phyloP scores from a whole-genome alignment of 2,888 invertebrate genomes.

The Calliphora vomitoria region DNA sequence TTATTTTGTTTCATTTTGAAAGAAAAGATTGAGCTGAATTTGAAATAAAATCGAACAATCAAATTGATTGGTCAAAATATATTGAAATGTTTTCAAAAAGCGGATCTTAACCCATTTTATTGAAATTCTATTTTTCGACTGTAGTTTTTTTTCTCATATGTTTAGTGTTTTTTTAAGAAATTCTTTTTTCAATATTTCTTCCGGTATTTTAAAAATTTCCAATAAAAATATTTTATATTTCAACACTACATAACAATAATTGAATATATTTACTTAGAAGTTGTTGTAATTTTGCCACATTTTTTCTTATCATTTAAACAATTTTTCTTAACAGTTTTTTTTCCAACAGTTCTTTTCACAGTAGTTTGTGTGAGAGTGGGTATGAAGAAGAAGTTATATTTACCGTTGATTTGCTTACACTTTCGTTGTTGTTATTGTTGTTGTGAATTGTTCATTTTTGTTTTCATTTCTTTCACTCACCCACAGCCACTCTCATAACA shows the following conservation, averaged over 20 bases:
- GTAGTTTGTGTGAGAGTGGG: background rate
- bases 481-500: background rate
- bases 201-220: background rate
- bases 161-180: background rate
- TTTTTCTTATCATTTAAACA: background rate
- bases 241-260: too few relatives aligned
- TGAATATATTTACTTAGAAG: background rate
- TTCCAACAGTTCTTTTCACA: background rate
- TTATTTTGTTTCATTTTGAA: background rate
- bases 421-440: background rate
- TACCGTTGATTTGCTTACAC: slow-evolving; percentile 6
- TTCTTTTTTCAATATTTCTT: background rate
- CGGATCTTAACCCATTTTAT: too few relatives aligned
- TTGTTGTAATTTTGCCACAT: background rate
- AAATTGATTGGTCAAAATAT: too few relatives aligned
- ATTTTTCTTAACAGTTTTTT: background rate
- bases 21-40: background rate
- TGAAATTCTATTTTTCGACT: too few relatives aligned
- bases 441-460: slow-evolving; percentile 10
- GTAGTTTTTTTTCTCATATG: too few relatives aligned
- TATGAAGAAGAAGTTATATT: background rate
- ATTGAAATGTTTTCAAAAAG: too few relatives aligned
- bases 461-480: slow-evolving; percentile 31
- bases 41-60: too few relatives aligned
- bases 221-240: background rate